Conservation (phyloP, 2,113 vertebrate species). For the Pangasianodon gigas region DNA sequence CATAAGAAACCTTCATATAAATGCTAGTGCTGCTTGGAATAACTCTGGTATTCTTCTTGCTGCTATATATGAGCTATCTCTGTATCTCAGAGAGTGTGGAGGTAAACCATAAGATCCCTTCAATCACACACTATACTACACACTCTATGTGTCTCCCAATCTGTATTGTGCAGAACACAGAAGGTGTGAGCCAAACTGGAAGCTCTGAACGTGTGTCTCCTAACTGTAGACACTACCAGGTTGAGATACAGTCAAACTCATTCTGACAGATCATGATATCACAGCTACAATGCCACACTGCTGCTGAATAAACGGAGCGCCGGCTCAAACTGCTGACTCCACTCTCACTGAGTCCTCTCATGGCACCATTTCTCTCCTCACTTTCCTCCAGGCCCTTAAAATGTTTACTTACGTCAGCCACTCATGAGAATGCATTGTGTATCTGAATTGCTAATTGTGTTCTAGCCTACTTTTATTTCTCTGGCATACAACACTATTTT, state of each 20-base stretch:
- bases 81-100: background rate
- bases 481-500: slow-evolving; percentile 46
- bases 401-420: slow-evolving; percentile 49
- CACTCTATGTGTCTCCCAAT: background rate
- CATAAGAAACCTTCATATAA: background rate
- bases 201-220: background rate
- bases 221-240: background rate
- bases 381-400: slow-evolving; percentile 21
- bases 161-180: background rate
- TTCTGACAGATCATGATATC: slow-evolving; percentile 20
- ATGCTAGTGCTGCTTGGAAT: background rate
- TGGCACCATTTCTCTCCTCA: slow-evolving; percentile 13
- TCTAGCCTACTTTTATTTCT: slow-evolving; percentile 53
- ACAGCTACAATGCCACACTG: background rate
- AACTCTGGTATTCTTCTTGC: background rate
- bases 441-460: slow-evolving; percentile 58
- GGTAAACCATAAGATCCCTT: background rate
- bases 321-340: slow-evolving; percentile 20
- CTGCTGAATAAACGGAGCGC: background rate
- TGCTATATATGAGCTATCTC: background rate
- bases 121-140: background rate
- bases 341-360: background rate
- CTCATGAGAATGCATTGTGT: slow-evolving; percentile 43
- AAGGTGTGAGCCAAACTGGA: background rate
- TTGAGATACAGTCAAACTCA: background rate